phyloP scores from a whole-genome alignment of 2,113 vertebrate genomes.

The Poeciliopsis occidentalis region DNA sequence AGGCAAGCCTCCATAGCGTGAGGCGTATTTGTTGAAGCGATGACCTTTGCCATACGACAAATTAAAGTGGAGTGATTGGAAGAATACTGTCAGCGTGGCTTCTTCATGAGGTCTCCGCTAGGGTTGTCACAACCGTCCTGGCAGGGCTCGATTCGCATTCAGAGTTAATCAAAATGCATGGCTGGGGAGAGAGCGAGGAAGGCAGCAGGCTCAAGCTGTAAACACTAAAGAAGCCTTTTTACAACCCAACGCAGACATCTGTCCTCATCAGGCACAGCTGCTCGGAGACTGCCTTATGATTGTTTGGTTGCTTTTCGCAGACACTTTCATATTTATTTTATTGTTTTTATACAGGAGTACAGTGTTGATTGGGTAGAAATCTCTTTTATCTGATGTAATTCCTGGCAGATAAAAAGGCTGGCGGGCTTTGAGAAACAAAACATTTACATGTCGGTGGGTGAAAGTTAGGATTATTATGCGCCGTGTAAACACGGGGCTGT shows the following conservation, averaged over 20 bases:
- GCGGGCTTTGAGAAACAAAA: constrained; percentile 45
- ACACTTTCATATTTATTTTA: constrained; percentile 50
- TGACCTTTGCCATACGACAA: constrained; percentile 62
- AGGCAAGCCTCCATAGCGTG: constrained; percentile 16
- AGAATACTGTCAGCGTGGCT: constrained; percentile 46
- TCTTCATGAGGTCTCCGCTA: constrained; percentile 47
- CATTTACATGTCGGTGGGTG: constrained; percentile 37
- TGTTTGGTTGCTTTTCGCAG: constrained; percentile 60
- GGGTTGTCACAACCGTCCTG: constrained; percentile 40
- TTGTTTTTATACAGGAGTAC: constrained; percentile 27
- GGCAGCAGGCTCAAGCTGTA: constrained; percentile 55
- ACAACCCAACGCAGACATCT: constrained; percentile 69
- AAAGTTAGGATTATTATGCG: constrained; percentile 28
- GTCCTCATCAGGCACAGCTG: constrained; percentile 69
- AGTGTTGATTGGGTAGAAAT: constrained; percentile 48
- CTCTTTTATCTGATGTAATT: constrained; percentile 55
- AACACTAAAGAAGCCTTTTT: constrained; percentile 66
- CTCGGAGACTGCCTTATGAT: constrained; percentile 51
- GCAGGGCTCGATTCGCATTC: constrained; percentile 55
- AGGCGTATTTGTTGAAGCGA: constrained; percentile 55
- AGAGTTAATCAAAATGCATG: constrained; percentile 66
- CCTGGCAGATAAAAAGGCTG: constrained; percentile 45
- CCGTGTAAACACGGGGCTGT: constrained; percentile 21
- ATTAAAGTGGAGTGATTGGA: constrained; percentile 65
- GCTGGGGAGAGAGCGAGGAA: constrained; percentile 40